phyloP scores from a whole-genome alignment of 2,797 vertebrate genomes.

The Trachops cirrhosus region DNA sequence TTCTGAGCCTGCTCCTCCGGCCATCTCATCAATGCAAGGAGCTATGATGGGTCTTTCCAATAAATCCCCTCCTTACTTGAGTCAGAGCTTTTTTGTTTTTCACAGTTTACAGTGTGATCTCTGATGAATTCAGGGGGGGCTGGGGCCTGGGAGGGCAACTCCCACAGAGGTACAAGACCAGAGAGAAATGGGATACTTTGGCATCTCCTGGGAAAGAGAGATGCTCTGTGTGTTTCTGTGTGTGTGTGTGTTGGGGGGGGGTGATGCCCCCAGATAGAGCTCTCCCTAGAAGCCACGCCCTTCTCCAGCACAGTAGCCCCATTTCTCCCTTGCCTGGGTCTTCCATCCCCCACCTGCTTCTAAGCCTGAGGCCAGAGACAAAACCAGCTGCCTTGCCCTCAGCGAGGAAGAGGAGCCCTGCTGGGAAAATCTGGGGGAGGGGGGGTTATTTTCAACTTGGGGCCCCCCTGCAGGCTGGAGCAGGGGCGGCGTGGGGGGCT shows the following conservation, averaged over 20 bases:
- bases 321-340: not conserved
- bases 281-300: fast-evolving
- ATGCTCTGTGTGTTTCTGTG: not conserved
- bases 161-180: not conserved
- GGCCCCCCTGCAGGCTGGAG: conserved; percentile 35
- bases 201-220: not conserved
- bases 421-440: conserved; percentile 46
- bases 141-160: not conserved
- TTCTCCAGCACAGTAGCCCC: not conserved
- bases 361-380: not conserved
- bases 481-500: not conserved
- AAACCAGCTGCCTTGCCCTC: not conserved
- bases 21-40: not conserved
- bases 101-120: not conserved
- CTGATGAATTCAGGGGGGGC: not conserved
- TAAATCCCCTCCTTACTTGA: not conserved
- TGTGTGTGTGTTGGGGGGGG: not conserved
- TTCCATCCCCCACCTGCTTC: not conserved
- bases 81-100: not conserved
- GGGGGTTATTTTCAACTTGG: conserved; percentile 53
- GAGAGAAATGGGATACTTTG: not conserved
- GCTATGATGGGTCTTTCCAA: not conserved
- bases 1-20: not conserved
- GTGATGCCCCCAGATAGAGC: not conserved
- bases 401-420: not conserved